phyloP scores from a whole-genome alignment of 2,113 vertebrate species.

The Lepus europaeus region DNA sequence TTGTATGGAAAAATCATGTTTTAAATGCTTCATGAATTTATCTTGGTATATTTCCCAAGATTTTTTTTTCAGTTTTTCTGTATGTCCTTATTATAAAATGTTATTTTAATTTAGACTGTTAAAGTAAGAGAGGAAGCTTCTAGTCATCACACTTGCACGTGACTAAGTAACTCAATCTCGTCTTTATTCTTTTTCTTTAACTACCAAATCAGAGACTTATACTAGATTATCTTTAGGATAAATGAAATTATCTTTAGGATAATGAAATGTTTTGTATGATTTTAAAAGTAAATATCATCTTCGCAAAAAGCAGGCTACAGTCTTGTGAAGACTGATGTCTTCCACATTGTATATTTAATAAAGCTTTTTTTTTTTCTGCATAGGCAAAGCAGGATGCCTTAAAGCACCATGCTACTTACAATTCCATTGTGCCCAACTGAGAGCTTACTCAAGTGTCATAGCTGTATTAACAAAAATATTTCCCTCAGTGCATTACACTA shows the following conservation, averaged over 20 bases:
- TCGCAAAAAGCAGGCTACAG: neutral
- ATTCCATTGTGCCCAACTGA: neutral
- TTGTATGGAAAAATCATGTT: neutral
- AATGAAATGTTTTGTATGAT: neutral
- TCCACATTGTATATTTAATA: neutral
- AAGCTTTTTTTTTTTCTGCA: neutral
- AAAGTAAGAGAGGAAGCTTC: neutral
- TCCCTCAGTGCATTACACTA: neutral
- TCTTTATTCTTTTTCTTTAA: neutral
- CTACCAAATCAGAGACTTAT: neutral
- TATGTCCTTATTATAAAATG: neutral
- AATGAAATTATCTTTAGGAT: too few relatives aligned
- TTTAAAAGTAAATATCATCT: neutral
- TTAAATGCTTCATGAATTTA: neutral
- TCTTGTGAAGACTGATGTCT: neutral
- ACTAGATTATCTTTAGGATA: neutral
- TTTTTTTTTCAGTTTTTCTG: neutral
- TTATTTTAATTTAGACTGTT: neutral
- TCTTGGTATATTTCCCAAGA: neutral
- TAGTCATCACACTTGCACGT: neutral
- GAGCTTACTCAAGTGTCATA: neutral
- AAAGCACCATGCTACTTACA: neutral
- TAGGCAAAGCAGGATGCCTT: neutral
- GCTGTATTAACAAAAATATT: slow-evolving; percentile 15
- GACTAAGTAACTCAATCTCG: neutral